Evolutionary conservation across 2,113 vertebrate genomes (phyloP).

Genomic region (Zapus hudsonius): DNA sequence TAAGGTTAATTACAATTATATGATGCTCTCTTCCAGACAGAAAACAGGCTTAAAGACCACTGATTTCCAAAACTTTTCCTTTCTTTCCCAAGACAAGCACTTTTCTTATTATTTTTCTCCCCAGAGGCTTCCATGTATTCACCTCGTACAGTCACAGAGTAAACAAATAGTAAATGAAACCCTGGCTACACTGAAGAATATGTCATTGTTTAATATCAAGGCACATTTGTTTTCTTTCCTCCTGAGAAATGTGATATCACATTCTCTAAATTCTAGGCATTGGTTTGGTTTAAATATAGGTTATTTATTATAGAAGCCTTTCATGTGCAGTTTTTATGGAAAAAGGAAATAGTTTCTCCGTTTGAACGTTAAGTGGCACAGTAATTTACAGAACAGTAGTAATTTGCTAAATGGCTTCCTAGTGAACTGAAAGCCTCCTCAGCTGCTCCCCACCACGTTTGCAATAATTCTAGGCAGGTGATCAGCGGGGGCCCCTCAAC

Average conservation of each 20-base stretch:
- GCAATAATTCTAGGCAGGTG: constrained; percentile 55
- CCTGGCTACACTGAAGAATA: background rate
- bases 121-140: background rate
- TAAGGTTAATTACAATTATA: background rate
- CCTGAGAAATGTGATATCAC: background rate
- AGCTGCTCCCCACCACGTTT: constrained; percentile 49
- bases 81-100: background rate
- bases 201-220: constrained; percentile 43
- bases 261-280: constrained; percentile 53
- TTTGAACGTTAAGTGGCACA: constrained; percentile 44
- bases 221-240: constrained; percentile 46
- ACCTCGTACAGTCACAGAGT: background rate
- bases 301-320: constrained; percentile 46
- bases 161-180: constrained; percentile 27
- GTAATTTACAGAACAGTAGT: constrained; percentile 68
- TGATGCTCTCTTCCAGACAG: background rate
- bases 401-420: constrained; percentile 73
- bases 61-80: constrained; percentile 20
- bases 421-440: constrained; percentile 58
- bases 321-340: constrained; percentile 57
- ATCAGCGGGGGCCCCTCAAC: constrained; percentile 52
- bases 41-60: background rate
- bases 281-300: constrained; percentile 61
- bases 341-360: constrained; percentile 63
- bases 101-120: constrained; percentile 1